phyloP scores from a whole-genome alignment of 2,113 vertebrate genomes.

The Cynoglossus semilaevis region DNA sequence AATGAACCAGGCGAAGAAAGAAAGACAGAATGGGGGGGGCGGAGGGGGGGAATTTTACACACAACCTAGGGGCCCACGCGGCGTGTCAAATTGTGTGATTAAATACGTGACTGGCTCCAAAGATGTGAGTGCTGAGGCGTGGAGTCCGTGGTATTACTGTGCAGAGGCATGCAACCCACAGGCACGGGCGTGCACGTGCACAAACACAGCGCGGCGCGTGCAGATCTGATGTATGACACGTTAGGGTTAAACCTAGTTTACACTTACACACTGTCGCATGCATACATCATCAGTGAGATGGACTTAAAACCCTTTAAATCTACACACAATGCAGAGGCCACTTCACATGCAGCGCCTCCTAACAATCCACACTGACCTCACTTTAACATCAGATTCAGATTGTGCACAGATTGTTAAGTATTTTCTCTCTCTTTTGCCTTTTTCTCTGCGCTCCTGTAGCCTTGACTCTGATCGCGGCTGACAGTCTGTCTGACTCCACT shows the following conservation, averaged over 20 bases:
- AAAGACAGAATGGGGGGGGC: constrained; percentile 19
- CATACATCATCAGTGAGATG: constrained; percentile 5
- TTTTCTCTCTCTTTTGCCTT: constrained; percentile 10
- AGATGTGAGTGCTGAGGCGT: constrained; percentile 61
- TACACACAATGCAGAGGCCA: not conserved
- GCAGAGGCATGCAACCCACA: constrained; percentile 29
- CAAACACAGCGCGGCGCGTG: constrained; percentile 1
- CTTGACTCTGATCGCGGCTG: constrained; percentile 9
- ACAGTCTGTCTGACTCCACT: constrained; percentile 5
- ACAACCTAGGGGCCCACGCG: constrained; percentile 67
- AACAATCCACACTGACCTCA: not conserved
- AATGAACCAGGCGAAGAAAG: constrained; percentile 52
- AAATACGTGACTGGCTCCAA: constrained; percentile 72
- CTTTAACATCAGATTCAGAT: not conserved
- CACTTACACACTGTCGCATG: constrained; percentile 9
- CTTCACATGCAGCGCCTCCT: not conserved
- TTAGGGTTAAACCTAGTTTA: constrained; percentile 6
- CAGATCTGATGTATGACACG: constrained; percentile 7
- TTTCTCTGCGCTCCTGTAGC: no score
- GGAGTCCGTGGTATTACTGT: constrained; percentile 52
- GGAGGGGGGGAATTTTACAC: constrained; percentile 48
- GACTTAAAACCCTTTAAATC: not conserved
- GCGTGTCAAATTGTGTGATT: constrained; percentile 75
- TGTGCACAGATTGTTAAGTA: not conserved
- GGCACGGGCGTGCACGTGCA: not conserved